Evolutionary conservation across 2,888 invertebrate genomes (phyloP).

Genomic region (Stramonita haemastoma): DNA sequence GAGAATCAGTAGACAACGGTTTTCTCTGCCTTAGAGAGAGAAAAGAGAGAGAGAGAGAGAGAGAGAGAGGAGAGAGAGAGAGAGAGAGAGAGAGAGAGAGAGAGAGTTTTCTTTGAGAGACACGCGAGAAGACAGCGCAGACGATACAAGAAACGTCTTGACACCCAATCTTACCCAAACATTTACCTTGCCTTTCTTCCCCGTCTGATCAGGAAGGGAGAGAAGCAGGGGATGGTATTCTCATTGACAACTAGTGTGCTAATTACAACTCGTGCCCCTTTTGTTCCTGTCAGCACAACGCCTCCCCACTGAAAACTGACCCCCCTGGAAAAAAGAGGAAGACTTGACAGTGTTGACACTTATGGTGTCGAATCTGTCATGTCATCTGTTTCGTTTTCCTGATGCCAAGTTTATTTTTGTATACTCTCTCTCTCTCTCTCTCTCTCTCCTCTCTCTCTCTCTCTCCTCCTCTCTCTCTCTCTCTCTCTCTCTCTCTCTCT

Average conservation of each 20-base stretch:
- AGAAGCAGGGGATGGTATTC: slow-evolving; percentile 8
- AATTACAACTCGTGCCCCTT: neutral
- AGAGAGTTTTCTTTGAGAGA: neutral
- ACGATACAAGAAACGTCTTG: neutral
- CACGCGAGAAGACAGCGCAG: no score
- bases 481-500: no score
- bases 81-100: slow-evolving; percentile 19
- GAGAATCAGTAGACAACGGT: neutral
- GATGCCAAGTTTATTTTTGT: neutral
- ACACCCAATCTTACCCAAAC: slow-evolving; percentile 34
- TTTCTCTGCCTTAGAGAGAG: neutral
- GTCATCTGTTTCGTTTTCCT: neutral
- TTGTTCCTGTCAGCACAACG: neutral
- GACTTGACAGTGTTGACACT: no score
- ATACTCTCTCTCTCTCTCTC: neutral
- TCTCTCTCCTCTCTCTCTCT: neutral
- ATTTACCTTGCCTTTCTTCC: slow-evolving; percentile 17
- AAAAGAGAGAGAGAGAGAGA: neutral
- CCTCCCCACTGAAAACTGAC: neutral
- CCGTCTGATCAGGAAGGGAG: slow-evolving; percentile 1
- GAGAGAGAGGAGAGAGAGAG: neutral
- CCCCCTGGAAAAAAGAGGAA: no score
- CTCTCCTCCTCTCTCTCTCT: no score
- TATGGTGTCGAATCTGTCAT: neutral
- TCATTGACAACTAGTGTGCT: neutral